Evolutionary conservation across 2,113 vertebrate species (phyloP), one percentile per base, ranked within the genome.

Genomic region (Phalacrocorax pelagicus): DNA sequence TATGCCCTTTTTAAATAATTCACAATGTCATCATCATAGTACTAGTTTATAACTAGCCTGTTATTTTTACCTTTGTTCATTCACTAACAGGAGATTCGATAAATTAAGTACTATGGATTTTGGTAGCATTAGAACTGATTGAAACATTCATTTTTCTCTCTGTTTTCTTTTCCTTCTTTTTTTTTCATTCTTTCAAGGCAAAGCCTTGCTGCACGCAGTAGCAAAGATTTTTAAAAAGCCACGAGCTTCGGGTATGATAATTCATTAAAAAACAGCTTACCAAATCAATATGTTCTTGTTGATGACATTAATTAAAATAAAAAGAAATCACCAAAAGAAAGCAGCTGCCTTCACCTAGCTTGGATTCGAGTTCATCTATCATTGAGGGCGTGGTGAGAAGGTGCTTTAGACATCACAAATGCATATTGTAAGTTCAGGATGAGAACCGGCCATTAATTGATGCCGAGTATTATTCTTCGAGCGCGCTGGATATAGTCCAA

Each of bases 1-100:
- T 98, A 98, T 99, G 99, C 99, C 99, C 99, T 99, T 99, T 99
- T 99, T 99, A 99, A 99, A 99, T 99, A 99, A 99, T 99, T 99
- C 99, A 99, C 99, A 98, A 99, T 98, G 99, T 99, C 99, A 99
- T 99, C 98, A 99, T 99, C 98, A 98, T 98, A 99, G 99, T 98
- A 99, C 99, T 98, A 99, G 98, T 99, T 99, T 99, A 99, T 99
- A 99, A 99, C 99, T 97, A 98, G 98, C 98, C 99, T 99, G 99
- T 99, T 99, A 99, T 99, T 99, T 99, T 99, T 99, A 99, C 98
- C 99, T 99, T 99, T 99, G 99, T 99, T 98, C 98, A 94, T 98
- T 98, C 98, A 98, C 98, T 98, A 99, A 99, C 98, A 98, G 99
- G 99, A 99, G 99, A 98, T 99, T 98, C 98, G 98, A 99, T 99